Conservation (phyloP, 2,113 vertebrate species). For the Corythoichthys haematopterus region DNA sequence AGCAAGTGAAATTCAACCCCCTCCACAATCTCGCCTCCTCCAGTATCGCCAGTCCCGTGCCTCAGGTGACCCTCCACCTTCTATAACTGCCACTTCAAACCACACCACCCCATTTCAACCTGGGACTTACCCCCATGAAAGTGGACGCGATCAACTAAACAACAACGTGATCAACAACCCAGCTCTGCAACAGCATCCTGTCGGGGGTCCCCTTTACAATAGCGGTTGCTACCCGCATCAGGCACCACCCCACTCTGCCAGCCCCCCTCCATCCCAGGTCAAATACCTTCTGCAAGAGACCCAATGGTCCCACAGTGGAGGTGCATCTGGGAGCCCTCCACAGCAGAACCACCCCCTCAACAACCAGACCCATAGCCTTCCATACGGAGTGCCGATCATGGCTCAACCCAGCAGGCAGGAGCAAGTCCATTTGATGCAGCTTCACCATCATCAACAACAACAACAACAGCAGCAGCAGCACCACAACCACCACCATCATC, state of each 20-base stretch:
- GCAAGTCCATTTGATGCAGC: constrained; percentile 89
- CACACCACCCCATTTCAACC: constrained; percentile 69
- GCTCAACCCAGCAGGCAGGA: constrained; percentile 81
- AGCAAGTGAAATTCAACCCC: constrained; percentile 86
- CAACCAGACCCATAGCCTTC: constrained; percentile 78
- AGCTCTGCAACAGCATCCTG: constrained; percentile 81
- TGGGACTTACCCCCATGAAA: constrained; percentile 77
- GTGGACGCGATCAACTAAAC: constrained; percentile 74
- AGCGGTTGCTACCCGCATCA: constrained; percentile 81
- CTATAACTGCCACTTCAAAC: constrained; percentile 70
- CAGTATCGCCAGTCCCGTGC: constrained; percentile 90
- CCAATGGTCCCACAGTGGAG: constrained; percentile 86
- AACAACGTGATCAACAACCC: constrained; percentile 77
- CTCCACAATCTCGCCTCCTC: constrained; percentile 93
- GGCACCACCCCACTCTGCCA: constrained; percentile 79
- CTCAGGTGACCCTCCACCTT: constrained; percentile 79
- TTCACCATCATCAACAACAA: constrained; percentile 84
- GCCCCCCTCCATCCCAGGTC: constrained; percentile 75
- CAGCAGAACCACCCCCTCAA: constrained; percentile 85
- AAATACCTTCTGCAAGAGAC: constrained; percentile 93
- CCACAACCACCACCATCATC: constrained; percentile 53
- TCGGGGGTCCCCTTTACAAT: constrained; percentile 77
- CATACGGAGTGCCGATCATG: constrained; percentile 86
- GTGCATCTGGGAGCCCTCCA: constrained; percentile 66
- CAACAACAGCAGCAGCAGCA: constrained; percentile 60